Evolutionary conservation across 2,888 invertebrate genomes (phyloP).

Genomic region (Gnatocerus cornutus): DNA sequence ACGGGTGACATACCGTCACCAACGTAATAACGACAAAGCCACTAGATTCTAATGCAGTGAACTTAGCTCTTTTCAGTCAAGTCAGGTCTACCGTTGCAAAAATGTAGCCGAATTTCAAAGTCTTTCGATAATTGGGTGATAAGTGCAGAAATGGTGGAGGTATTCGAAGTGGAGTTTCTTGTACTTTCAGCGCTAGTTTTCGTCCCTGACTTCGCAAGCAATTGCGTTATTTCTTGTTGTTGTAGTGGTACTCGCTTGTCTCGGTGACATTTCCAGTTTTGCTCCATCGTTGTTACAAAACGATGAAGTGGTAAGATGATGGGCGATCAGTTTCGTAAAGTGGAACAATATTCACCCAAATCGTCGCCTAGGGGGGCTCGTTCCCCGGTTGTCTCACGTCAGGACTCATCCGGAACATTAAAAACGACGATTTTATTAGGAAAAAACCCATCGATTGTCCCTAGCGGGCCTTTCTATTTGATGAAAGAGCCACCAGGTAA

Average conservation of each 20-base stretch:
- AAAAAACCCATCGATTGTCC: conserved; percentile 97
- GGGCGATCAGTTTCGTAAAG: conserved; percentile 93
- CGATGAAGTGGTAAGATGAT: conserved; percentile 84
- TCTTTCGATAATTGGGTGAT: no score
- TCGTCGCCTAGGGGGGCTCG: conserved; percentile 94
- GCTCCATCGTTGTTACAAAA: conserved; percentile 51
- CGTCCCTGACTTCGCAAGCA: no score
- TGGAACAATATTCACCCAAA: conserved; percentile 96
- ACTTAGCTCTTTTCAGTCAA: no score
- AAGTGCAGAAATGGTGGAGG: no score
- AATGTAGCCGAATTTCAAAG: no score
- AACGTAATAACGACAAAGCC: not conserved
- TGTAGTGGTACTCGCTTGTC: not conserved
- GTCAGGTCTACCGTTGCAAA: no score
- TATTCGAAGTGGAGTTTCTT: no score
- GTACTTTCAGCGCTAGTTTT: no score
- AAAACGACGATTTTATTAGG: conserved; percentile 98
- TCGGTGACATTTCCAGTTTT: conserved; percentile 25
- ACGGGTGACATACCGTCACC: not conserved
- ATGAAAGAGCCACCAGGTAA: conserved; percentile 96
- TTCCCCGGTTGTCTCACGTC: conserved; percentile 95
- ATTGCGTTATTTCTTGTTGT: no score
- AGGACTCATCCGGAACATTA: conserved; percentile 97
- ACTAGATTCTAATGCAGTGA: conserved; percentile 8
- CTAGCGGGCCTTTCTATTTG: conserved; percentile 98